Evolutionary conservation across 2,888 invertebrate species (phyloP).

Genomic region (Meghimatium bilineatum): DNA sequence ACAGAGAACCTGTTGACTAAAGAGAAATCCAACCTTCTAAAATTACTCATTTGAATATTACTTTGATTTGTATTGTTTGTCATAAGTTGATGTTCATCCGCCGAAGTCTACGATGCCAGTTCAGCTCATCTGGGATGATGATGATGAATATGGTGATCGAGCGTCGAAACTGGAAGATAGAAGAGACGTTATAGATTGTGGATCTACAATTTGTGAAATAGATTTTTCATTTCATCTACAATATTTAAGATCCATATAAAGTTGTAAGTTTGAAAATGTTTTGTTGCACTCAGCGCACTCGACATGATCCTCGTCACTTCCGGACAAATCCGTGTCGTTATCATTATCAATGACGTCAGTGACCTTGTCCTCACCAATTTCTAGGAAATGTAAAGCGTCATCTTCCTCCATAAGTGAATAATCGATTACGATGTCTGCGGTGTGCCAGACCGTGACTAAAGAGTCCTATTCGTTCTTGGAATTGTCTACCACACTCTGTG

Average conservation of each 20-base stretch:
- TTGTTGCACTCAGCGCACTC: slow-evolving; percentile 97
- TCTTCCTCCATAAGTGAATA: too few species aligned
- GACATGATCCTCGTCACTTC: slow-evolving; percentile 77
- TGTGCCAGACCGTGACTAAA: too few species aligned
- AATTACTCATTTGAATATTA: slow-evolving; percentile 96
- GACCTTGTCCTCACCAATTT: neutral
- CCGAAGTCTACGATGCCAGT: slow-evolving; percentile 83
- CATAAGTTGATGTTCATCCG: too few species aligned
- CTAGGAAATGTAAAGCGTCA: too few species aligned
- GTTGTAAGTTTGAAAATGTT: slow-evolving; percentile 95
- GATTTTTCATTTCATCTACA: slow-evolving; percentile 82
- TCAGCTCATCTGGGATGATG: too few species aligned
- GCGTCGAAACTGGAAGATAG: slow-evolving; percentile 1
- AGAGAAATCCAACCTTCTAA: slow-evolving; percentile 84
- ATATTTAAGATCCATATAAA: slow-evolving; percentile 91
- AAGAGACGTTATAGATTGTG: neutral
- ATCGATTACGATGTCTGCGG: too few species aligned
- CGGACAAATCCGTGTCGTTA: neutral
- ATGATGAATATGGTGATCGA: slow-evolving; percentile 54
- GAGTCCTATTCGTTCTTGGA: too few species aligned
- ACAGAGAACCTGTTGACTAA: slow-evolving; percentile 83
- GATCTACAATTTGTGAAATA: slow-evolving; percentile 92
- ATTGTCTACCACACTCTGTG: too few species aligned
- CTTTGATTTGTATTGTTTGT: too few species aligned
- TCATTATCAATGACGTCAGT: neutral